Percentiles rank a stretch among this genome's conserved stretches.
Conservation (phyloP, 2,888 invertebrate genomes). For the Byasa hedistus region DNA sequence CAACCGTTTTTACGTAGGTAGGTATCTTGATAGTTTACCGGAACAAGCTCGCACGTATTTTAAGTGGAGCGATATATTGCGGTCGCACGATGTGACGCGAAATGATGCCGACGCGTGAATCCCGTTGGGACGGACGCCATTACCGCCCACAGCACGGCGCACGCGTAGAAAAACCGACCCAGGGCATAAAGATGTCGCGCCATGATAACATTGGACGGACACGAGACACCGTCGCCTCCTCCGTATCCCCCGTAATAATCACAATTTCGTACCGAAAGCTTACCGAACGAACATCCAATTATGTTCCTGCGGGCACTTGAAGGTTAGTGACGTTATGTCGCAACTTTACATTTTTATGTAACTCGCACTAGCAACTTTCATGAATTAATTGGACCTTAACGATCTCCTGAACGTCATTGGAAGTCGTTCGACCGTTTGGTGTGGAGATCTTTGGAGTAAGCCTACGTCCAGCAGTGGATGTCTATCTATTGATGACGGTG, state of each 20-base stretch:
- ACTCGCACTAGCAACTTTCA: constrained; percentile 31
- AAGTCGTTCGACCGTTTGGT: too few relatives aligned
- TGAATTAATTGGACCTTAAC: too few relatives aligned
- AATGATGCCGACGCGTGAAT: constrained; percentile 73
- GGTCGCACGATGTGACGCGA: constrained; percentile 75
- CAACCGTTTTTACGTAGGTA: constrained; percentile 46
- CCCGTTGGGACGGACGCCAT: constrained; percentile 76
- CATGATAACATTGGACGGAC: constrained; percentile 67
- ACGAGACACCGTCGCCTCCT: constrained; percentile 61
- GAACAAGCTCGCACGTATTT: constrained; percentile 72
- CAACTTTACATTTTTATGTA: constrained; percentile 58
- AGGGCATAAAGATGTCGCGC: constrained; percentile 67
- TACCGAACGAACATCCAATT: constrained; percentile 68
- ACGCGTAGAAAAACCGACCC: constrained; percentile 72
- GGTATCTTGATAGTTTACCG: constrained; percentile 63
- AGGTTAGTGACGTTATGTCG: constrained; percentile 53
- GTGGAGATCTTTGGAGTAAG: too few relatives aligned
- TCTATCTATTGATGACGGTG: too few relatives aligned
- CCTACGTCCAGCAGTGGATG: too few relatives aligned
- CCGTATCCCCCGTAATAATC: constrained; percentile 51
- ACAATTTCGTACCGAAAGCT: constrained; percentile 57
- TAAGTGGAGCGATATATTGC: constrained; percentile 76
- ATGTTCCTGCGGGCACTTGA: constrained; percentile 57
- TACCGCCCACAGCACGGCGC: constrained; percentile 74
- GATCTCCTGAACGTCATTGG: too few relatives aligned